Base-by-base conservation (phyloP, 1,140 invertebrate species). In the Orius insidiosus region DNA sequence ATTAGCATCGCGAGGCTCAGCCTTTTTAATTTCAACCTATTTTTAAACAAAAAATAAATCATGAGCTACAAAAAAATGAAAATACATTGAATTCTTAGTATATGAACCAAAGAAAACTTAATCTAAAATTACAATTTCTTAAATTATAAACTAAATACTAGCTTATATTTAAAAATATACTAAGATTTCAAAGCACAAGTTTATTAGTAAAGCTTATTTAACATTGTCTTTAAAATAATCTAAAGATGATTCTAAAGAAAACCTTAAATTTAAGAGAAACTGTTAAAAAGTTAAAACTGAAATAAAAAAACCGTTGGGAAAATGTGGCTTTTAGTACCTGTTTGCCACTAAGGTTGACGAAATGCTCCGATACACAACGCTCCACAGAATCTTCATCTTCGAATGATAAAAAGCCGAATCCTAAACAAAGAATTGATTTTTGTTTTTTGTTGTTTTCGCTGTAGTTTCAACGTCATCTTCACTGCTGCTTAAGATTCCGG, bases 391-490 rank as follows among this genome's bases (percentile, higher is more conserved):
- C 85, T 67, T 96, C 89, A 58, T 85, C 85, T 67, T 95, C 89
- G 68, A 95, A 96, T 51, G 89, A 93, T 62, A 96, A 75, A 74
- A 96, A 96, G 57, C 92, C 92, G 71, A 96, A 96, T 62, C 90
- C 86, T 92, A 55, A 52, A 56, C 49, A 56, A 18, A 52, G 19
- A 42, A 55, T 52, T n/a, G n/a, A n/a, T n/a, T n/a, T 37, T n/a
- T 2, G n/a, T 18, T n/a, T 43, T 43, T 30, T 43, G 41, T 30
- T 11, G 41, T 13, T 2, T 14, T 5, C 9, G 38, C 9, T 15
- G 38, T 5, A 40, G 24, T n/a, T n/a, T n/a, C n/a, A n/a, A n/a
- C n/a, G n/a, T n/a, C n/a, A 13, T 32, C 18, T 48, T 52, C 54
- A 55, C 55, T 55, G 54, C 55, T 56, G 55, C 55, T 49, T 41